Base-by-base conservation (phyloP, 2,797 vertebrate genomes). In the Rhinogobio ventralis region DNA sequence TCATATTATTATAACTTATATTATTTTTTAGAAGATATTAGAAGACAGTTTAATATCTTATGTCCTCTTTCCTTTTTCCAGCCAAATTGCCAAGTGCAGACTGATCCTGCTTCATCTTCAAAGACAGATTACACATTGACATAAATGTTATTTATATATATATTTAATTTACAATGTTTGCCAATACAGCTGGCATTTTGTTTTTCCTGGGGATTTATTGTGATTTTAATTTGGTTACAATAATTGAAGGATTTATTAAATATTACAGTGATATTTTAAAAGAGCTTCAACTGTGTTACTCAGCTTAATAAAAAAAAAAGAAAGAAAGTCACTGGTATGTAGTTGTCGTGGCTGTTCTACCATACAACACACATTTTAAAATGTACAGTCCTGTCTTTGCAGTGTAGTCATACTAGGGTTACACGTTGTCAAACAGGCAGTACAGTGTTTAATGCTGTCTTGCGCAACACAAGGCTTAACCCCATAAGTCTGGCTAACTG, bases 251-350 rank as follows among this genome's bases (percentile, higher is more conserved):
- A 76, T 76, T 42, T 2, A 76, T 42, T 68, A 17, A 57, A 39
- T 75, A 36, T 36, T 36, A 33, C 20, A 75, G 49, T 15, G 73
- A 55, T 77, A 60, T 77, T 60, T 76, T 1, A 57, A 25, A 77
- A 42, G 36, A 42, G 33, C n/a, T 62, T 62, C 25, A 28, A 62
- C 4, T 33, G 62, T 66, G 62, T 66, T 76, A 1, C 53, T 76
- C 33, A 6, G 33, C n/a, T 76, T 42, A 76, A 75, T 36, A 8
- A 55, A 53, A 42, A 76, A 76, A 7, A 36, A 36, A 6, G 23
- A 36, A 36, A 6, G 23, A 33, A 76, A 25, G 14, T 76, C 73
- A 42, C 2, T n/a, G 39, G 23, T 57, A 42, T 42, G 36, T 42
- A 77, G n/a, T 25, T 60, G 23, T 20, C 2, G 0, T 6, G 4